These are phyloP conservation scores for Podarcis siculus DNA, from an alignment of 2,797 vertebrate genomes.

Conservation along the genomic window DNA sequence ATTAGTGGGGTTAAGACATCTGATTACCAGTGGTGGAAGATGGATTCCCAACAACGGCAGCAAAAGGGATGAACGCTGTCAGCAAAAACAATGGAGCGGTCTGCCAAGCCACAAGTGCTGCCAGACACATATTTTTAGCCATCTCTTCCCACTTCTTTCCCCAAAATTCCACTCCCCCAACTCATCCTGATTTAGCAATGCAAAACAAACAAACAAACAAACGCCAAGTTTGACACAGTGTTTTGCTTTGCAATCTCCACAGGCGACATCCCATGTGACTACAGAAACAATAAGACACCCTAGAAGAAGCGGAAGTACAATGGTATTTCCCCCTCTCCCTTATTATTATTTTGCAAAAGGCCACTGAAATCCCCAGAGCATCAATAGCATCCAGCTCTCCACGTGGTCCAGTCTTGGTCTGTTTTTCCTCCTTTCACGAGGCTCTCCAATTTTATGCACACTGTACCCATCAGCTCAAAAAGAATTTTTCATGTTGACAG, in stretches of 20 bases:
- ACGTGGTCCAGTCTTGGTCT: constrained; percentile 1
- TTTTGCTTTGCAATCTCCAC: fast-evolving
- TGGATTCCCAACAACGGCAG: constrained; percentile 35
- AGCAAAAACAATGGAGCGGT: constrained; percentile 59
- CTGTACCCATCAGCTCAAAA: constrained; percentile 30
- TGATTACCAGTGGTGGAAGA: constrained; percentile 30
- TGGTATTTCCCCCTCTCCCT: background rate
- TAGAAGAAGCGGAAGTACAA: background rate
- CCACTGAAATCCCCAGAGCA: constrained; percentile 5
- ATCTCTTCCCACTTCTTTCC: constrained; percentile 19
- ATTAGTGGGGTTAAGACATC: constrained; percentile 42
- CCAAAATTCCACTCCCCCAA: background rate
- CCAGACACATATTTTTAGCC: constrained; percentile 35
- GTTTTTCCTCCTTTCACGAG: constrained; percentile 10
- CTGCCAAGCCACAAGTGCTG: constrained; percentile 52
- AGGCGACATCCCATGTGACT: fast-evolving
- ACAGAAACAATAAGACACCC: constrained; percentile 24
- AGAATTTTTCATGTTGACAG: constrained; percentile 12
- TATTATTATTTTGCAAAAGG: background rate
- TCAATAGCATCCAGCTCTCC: background rate
- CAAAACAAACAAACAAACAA: background rate
- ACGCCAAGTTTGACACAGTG: background rate
- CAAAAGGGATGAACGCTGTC: constrained; percentile 28
- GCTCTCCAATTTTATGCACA: background rate
- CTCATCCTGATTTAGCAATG: background rate